phyloP scores from a whole-genome alignment of 1,140 invertebrate genomes.

The Diabrotica undecimpunctata region DNA sequence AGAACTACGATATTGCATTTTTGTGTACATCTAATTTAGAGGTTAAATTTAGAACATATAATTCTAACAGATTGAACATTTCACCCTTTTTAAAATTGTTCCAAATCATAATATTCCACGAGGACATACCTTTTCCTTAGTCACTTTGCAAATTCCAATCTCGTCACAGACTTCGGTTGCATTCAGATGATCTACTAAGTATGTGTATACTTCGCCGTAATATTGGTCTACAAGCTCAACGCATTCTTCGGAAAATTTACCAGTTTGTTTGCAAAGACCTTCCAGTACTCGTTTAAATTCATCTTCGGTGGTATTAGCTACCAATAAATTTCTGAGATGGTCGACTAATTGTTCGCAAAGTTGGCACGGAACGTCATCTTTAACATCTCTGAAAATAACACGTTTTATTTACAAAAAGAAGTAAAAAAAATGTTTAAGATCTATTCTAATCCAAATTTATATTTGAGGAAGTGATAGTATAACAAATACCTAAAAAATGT shows the following conservation, averaged over 20 bases:
- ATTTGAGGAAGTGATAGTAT: not conserved
- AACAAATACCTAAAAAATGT: no score
- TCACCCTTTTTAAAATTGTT: no score
- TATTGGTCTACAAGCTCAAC: conserved; percentile 72
- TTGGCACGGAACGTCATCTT: conserved; percentile 76
- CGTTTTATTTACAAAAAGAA: not conserved
- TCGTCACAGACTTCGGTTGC: conserved; percentile 64
- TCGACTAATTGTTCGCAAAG: conserved; percentile 77
- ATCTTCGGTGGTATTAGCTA: conserved; percentile 79
- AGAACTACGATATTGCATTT: no score
- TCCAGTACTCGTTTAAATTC: conserved; percentile 76
- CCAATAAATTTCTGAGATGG: conserved; percentile 73
- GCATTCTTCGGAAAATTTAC: conserved; percentile 63
- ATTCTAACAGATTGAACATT: no score
- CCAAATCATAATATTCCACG: no score
- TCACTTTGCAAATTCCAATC: conserved; percentile 61
- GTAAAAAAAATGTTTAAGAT: not conserved
- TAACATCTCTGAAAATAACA: conserved; percentile 17
- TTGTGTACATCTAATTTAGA: no score
- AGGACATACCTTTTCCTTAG: conserved; percentile 7
- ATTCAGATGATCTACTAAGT: conserved; percentile 65
- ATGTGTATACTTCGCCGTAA: conserved; percentile 68
- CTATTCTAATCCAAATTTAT: no score
- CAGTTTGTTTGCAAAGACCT: conserved; percentile 77
- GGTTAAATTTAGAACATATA: no score